phyloP scores from a whole-genome alignment of 2,888 invertebrate genomes.

The Polia nebulosa region DNA sequence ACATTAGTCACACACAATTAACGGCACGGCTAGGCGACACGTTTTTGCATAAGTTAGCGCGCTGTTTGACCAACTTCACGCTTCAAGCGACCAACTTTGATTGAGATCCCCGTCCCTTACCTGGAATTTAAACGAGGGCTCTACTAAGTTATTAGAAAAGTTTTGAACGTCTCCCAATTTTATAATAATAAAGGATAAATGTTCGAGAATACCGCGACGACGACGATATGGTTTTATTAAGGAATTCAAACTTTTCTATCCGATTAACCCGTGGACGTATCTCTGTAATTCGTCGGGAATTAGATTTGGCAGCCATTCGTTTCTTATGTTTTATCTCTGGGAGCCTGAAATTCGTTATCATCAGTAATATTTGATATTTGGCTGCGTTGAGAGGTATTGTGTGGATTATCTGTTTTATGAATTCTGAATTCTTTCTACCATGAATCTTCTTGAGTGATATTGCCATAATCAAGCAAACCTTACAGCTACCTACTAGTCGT shows the following conservation, averaged over 20 bases:
- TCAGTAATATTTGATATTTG: constrained; percentile 45
- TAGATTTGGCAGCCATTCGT: constrained; percentile 47
- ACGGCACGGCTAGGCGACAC: constrained; percentile 43
- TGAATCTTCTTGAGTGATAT: not conserved
- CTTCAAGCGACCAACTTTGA: constrained; percentile 82
- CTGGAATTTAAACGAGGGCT: constrained; percentile 83
- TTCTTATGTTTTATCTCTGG: constrained; percentile 48
- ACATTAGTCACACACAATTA: constrained; percentile 65
- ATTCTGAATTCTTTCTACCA: not conserved
- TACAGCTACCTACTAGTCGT: too few species aligned
- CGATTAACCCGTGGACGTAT: constrained; percentile 64
- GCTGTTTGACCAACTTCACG: constrained; percentile 79
- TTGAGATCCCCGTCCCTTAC: constrained; percentile 82
- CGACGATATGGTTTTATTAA: constrained; percentile 71
- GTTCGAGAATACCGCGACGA: constrained; percentile 59
- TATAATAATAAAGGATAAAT: constrained; percentile 82
- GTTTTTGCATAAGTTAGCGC: constrained; percentile 76
- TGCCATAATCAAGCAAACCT: not conserved
- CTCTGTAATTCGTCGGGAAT: constrained; percentile 57
- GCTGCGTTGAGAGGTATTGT: constrained; percentile 16
- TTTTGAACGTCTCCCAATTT: constrained; percentile 79
- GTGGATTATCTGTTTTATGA: constrained; percentile 15
- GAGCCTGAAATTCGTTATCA: constrained; percentile 37
- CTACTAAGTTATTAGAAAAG: constrained; percentile 82
- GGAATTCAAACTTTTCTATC: constrained; percentile 70